Evolutionary conservation across 2,888 invertebrate species (phyloP), one percentile per base, ranked within the genome.

Genomic region (Slavum lentiscoides): DNA sequence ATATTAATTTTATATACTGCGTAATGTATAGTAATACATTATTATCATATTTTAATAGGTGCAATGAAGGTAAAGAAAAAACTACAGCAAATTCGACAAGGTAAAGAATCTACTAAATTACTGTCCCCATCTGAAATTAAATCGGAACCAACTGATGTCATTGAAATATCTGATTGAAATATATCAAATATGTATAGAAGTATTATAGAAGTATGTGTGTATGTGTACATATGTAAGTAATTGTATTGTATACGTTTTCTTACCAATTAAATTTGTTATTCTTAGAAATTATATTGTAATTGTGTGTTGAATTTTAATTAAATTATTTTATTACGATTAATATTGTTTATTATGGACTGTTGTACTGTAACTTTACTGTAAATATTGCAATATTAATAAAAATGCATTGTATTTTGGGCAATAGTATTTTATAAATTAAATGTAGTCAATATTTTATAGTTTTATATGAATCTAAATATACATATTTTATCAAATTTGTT

Each of bases 131-230:
- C 69, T 53, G 53, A 53, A 53, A 77, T 77, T 39, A 77, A 77
- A 69, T 11, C 21, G 39, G 77, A 77, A 19, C 77, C 77, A 13
- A 70, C 62, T 69, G 76, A 77, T 1, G 76, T 76, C 43, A 69
- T 76, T 77, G 69, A 77, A 77, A 69, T 77, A 69, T 19, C 70
- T 62, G 77, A 77, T 43, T 77, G n/a, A 77, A 61, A 49, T 30
- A 19, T 39, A 8, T 21, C 15, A 0, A 37, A 62, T 30, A 30
- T 66, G 17, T 39, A 5, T n/a, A 53, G 17, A 59, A 39, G 4
- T n/a, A n/a, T n/a, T n/a, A n/a, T n/a, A n/a, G n/a, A n/a, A n/a
- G n/a, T n/a, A n/a, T 61, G 0, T 49, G 15, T 49, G 15, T 49
- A 21, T 59, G 8, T 62, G 1, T 19, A 61, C 23, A 61, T 61